Conservation (phyloP, 2,888 invertebrate species). For the Zootermopsis nevadensis region DNA sequence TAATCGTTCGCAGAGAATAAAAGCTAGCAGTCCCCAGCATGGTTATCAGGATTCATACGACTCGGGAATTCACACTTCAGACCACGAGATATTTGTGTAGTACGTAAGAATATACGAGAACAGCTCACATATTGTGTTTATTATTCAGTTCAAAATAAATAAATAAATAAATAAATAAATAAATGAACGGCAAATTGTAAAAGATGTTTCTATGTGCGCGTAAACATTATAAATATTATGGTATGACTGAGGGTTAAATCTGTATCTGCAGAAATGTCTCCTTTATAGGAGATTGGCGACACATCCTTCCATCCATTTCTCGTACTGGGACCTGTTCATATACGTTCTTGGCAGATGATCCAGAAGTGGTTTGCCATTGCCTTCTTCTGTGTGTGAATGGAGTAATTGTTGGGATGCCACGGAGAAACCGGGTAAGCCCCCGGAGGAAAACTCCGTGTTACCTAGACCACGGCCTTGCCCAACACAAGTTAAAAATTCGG, state of each 20-base stretch:
- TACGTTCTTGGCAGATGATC: no score
- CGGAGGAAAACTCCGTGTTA: no score
- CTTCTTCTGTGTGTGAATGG: no score
- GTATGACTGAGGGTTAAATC: neutral
- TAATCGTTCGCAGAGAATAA: conserved; percentile 47
- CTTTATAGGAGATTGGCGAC: no score
- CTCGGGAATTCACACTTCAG: conserved; percentile 53
- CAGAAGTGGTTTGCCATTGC: no score
- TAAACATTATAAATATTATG: neutral
- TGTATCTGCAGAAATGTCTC: neutral
- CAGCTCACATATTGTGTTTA: neutral
- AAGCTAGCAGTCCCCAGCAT: conserved; percentile 42
- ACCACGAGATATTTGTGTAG: conserved; percentile 51
- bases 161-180: neutral
- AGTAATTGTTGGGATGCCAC: no score
- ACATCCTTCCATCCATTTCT: no score
- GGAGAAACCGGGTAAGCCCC: no score
- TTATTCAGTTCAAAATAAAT: neutral
- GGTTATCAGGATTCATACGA: conserved; percentile 52
- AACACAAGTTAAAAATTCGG: no score
- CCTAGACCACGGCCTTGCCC: no score
- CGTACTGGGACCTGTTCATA: no score
- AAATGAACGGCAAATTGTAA: neutral
- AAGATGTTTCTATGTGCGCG: neutral
- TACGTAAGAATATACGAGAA: neutral